A percentile compares a stretch with the other conserved stretches of the same genome.
These are phyloP conservation scores for Sebastes aleutianus DNA, from an alignment of 2,797 vertebrate genomes.

Conservation along the genomic window DNA sequence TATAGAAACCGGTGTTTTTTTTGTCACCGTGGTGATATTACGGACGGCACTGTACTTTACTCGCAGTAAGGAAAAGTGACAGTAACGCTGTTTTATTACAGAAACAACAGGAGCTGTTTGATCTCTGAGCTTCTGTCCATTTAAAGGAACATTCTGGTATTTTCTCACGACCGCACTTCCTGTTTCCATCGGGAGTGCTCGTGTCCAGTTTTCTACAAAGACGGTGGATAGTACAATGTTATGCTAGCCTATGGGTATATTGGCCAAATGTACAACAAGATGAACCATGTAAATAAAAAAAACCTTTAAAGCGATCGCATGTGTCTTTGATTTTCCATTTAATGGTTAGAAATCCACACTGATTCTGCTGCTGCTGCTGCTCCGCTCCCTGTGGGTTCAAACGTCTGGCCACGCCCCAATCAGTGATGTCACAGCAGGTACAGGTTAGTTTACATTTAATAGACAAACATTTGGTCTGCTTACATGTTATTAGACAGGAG, in stretches of 20 bases:
- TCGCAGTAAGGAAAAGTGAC: conserved; percentile 15
- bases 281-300: neutral
- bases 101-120: neutral
- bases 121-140: neutral
- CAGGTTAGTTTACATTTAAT: neutral
- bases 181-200: neutral
- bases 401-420: neutral
- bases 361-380: neutral
- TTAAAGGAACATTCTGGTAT: conserved; percentile 2
- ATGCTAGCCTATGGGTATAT: neutral
- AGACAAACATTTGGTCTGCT: neutral
- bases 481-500: neutral
- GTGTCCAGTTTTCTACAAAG: neutral
- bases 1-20: conserved; percentile 24
- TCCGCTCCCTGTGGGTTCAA: conserved; percentile 7
- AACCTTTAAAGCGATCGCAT: neutral
- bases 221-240: neutral
- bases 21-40: conserved; percentile 11
- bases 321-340: neutral
- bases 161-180: neutral
- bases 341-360: neutral
- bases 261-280: conserved; percentile 11
- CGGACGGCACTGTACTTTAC: neutral
- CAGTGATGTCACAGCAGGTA: neutral
- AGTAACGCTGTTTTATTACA: neutral